Evolutionary conservation across 2,888 invertebrate species (phyloP).

Genomic region (Drosophila affinis): DNA sequence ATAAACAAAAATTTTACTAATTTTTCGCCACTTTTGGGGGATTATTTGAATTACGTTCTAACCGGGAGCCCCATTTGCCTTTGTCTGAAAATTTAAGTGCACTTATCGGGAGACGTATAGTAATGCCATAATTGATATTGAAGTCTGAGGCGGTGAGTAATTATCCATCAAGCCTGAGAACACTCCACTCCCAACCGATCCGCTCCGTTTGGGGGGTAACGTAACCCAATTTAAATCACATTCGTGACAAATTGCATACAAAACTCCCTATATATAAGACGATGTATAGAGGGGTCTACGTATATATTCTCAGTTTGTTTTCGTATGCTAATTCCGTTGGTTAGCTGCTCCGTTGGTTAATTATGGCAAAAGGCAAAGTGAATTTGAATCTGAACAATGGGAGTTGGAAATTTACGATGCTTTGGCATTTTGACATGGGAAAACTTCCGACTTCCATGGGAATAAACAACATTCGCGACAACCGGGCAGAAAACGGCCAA

Average conservation of each 20-base stretch:
- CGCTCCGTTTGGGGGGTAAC: not conserved
- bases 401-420: conserved; percentile 37
- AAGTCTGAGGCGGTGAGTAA: conserved; percentile 24
- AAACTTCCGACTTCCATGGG: conserved; percentile 47
- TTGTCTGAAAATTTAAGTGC: conserved; percentile 5
- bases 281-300: no score
- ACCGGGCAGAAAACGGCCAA: conserved; percentile 20
- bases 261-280: conserved; percentile 6
- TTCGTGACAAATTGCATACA: conserved; percentile 23
- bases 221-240: not conserved
- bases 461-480: conserved; percentile 35
- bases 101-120: conserved; percentile 15
- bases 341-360: conserved; percentile 19
- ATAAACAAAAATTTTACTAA: not conserved
- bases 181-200: no score
- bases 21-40: not conserved
- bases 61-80: not conserved
- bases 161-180: not conserved
- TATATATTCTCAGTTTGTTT: conserved; percentile 13
- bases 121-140: conserved; percentile 34
- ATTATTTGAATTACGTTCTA: not conserved
- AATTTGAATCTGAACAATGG: conserved; percentile 45
- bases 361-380: conserved; percentile 22
- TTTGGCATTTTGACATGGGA: conserved; percentile 61
- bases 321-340: conserved; percentile 26